These are phyloP conservation scores for Danio tinwini DNA, from an alignment of 2,797 vertebrate genomes.

Conservation along the genomic window DNA sequence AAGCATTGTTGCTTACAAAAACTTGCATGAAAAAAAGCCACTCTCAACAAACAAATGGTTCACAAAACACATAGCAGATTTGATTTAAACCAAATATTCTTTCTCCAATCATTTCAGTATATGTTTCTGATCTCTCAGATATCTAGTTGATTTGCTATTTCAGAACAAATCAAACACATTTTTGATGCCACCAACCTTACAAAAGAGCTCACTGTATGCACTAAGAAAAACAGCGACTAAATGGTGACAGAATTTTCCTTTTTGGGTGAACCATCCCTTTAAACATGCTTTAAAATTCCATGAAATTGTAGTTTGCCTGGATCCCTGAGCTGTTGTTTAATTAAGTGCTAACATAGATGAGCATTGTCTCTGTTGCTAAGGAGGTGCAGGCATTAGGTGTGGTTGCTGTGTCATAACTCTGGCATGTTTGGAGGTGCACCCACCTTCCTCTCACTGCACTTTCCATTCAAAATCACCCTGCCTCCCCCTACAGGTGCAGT, in stretches of 20 bases:
- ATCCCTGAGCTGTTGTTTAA: slow-evolving; percentile 56
- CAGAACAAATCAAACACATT: too few species aligned
- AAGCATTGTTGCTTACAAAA: too few species aligned
- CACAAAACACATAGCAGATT: background rate
- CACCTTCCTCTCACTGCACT: slow-evolving; percentile 57
- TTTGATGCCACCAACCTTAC: background rate
- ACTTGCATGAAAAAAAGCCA: too few species aligned
- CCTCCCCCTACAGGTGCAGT: slow-evolving; percentile 70
- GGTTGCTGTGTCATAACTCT: slow-evolving; percentile 65
- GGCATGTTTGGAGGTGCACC: slow-evolving; percentile 62
- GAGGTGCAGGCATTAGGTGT: slow-evolving; percentile 65
- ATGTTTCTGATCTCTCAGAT: background rate
- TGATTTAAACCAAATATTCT: background rate
- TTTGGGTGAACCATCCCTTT: too few species aligned
- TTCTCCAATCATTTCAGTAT: background rate
- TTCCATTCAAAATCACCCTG: slow-evolving; percentile 63
- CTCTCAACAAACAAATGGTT: background rate
- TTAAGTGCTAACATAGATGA: slow-evolving; percentile 65
- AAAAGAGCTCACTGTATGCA: background rate
- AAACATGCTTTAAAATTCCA: slow-evolving; percentile 1
- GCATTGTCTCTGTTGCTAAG: slow-evolving; percentile 48
- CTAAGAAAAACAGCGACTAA: too few species aligned
- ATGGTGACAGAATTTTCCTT: too few species aligned
- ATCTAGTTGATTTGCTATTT: background rate
- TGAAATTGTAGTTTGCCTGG: slow-evolving; percentile 54